Percentiles rank a stretch among this genome's conserved stretches.
Evolutionary conservation across 2,113 vertebrate species (phyloP).

Genomic region (Amazona guildingii): DNA sequence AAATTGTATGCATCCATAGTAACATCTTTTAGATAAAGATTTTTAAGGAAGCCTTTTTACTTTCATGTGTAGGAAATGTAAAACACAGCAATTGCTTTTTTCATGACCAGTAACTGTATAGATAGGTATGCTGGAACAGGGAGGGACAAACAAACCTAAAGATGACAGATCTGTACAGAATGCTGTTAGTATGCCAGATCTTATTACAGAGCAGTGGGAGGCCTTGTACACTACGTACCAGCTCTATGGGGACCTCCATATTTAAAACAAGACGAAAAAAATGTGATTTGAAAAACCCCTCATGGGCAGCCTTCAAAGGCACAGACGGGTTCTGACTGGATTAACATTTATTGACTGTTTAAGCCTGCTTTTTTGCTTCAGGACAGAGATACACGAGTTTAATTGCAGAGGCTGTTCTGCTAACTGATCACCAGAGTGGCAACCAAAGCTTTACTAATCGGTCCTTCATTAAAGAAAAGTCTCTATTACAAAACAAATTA

Average conservation of each 20-base stretch:
- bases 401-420: slow-evolving; percentile 95
- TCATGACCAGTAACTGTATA: slow-evolving; percentile 42
- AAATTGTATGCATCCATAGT: not conserved
- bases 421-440: slow-evolving; percentile 96
- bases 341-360: slow-evolving; percentile 99
- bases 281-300: slow-evolving; percentile 75
- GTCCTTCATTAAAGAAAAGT: slow-evolving; percentile 99
- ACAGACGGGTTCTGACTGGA: slow-evolving; percentile 95
- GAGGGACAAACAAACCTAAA: slow-evolving; percentile 64
- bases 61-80: not conserved
- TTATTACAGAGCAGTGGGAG: slow-evolving; percentile 88
- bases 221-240: slow-evolving; percentile 78
- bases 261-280: slow-evolving; percentile 87
- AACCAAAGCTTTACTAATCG: slow-evolving; percentile 97
- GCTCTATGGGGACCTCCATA: slow-evolving; percentile 85
- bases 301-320: slow-evolving; percentile 95
- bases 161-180: slow-evolving; percentile 80
- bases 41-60: not conserved
- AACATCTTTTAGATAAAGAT: not conserved
- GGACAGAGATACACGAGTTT: slow-evolving; percentile 94
- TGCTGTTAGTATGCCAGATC: slow-evolving; percentile 86
- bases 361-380: slow-evolving; percentile 88
- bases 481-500: slow-evolving; percentile 99
- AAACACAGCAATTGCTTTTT: not conserved
- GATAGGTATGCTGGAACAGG: not conserved